Base-by-base conservation (phyloP, 2,113 vertebrate species). In the Corythornis vintsioides region DNA sequence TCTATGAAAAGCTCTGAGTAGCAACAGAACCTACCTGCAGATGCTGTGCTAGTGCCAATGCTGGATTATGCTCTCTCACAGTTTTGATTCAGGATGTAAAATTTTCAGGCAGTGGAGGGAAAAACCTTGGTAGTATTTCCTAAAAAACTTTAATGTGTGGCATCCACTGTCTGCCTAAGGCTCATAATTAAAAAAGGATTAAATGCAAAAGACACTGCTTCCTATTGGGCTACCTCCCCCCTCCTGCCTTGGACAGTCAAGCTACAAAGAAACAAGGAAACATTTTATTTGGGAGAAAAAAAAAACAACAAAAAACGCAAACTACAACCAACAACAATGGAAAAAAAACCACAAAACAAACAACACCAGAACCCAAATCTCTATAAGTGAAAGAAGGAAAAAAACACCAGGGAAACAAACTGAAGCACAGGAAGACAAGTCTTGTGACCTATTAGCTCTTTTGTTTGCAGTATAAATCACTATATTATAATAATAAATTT, bases 401-500 rank as follows among this genome's bases (percentile, higher is more conserved):
- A 71, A 56, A 55, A 1, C 7, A 8, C 6, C 20, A 66, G 21
- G 25, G 48, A 80, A 92, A 47, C 31, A 71, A 85, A 56, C 7
- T 65, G 35, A 73, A 93, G 67, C 28, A 57, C 13, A 55, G 26
- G 22, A 85, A 88, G 40, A 25, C 20, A 72, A 82, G 29, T 9
- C 83, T 65, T 90, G 55, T 83, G 85, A 93, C 71, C 35, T 48
- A 53, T 72, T n/a, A 70, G 38, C 19, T 89, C 87, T 88, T 78
- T 84, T 29, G 5, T 94, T 96, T 95, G 90, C 82, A 35, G 42
- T 45, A 79, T 60, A 92, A 92, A 92, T 95, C 35, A 55, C 75
- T 40, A 47, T 15, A 3, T 82, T 93, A 66, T 42, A 92, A 91
- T 70, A 56, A 92, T 70, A 69, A 86, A 90, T 83, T 83, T 88